Evolutionary conservation across 2,888 invertebrate genomes (phyloP).

Genomic region (Pardosa pseudoannulata): DNA sequence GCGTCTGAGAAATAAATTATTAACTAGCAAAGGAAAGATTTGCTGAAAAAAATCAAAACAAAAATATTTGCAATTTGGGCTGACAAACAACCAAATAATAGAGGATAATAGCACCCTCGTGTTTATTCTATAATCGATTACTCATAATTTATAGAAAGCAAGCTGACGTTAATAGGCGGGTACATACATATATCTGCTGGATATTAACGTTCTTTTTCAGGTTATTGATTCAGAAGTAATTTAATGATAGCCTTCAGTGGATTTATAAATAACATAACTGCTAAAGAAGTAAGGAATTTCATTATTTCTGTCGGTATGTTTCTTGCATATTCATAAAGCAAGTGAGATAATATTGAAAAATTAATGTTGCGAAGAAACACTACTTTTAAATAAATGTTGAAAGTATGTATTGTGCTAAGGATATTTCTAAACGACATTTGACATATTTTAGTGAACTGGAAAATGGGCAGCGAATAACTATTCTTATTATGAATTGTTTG

Average conservation of each 20-base stretch:
- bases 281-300: not conserved
- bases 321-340: not conserved
- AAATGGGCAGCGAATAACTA: no score
- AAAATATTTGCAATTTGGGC: slow-evolving; percentile 23
- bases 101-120: slow-evolving; percentile 18
- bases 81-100: slow-evolving; percentile 19
- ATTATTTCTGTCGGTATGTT: not conserved
- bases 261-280: slow-evolving; percentile 2
- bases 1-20: not conserved
- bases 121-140: slow-evolving; percentile 24
- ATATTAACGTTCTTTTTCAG: slow-evolving; percentile 9
- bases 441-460: no score
- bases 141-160: slow-evolving; percentile 19
- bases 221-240: not conserved
- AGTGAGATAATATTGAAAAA: not conserved
- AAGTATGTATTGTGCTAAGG: no score
- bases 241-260: slow-evolving; percentile 13
- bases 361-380: not conserved
- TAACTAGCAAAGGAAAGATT: not conserved
- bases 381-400: no score
- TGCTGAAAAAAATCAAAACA: not conserved
- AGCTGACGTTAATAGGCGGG: slow-evolving; percentile 26
- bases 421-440: no score
- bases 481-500: no score
- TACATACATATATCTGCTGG: slow-evolving; percentile 9